Percentiles rank a stretch among this genome's conserved stretches.
Conservation (phyloP, 2,797 vertebrate genomes). For the Diceros bicornis region DNA sequence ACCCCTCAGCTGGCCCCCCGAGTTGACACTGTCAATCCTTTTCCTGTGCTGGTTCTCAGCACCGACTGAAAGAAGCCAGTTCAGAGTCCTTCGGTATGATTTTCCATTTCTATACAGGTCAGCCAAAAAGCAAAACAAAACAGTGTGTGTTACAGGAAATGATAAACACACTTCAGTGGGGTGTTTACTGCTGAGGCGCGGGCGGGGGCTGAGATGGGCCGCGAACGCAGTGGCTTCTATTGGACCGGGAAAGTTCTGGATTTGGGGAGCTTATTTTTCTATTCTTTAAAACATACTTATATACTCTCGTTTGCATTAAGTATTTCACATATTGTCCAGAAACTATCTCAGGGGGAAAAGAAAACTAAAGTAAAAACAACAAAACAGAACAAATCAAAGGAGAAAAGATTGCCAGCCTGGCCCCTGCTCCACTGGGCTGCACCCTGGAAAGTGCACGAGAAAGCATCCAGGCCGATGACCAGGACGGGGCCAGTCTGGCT, state of each 20-base stretch:
- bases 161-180: background rate
- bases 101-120: background rate
- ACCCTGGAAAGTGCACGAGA: background rate
- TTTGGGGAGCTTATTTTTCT: background rate
- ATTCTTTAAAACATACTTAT: background rate
- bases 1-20: no score
- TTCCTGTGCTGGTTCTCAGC: background rate
- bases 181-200: fast-evolving
- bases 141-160: fast-evolving
- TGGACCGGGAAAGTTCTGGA: background rate
- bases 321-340: background rate
- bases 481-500: background rate
- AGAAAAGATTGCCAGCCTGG: background rate
- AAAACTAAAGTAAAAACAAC: background rate
- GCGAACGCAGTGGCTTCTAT: background rate
- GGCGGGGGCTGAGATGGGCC: background rate
- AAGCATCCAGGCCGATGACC: fast-evolving
- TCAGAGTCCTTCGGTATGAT: background rate
- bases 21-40: fast-evolving
- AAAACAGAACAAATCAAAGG: background rate
- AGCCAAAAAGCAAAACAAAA: background rate
- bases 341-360: background rate
- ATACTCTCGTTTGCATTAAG: background rate
- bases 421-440: background rate
- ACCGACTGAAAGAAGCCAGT: background rate